Evolutionary conservation across 2,113 vertebrate genomes (phyloP), one percentile per base, ranked within the genome.

Genomic region (Cavia aperea): DNA sequence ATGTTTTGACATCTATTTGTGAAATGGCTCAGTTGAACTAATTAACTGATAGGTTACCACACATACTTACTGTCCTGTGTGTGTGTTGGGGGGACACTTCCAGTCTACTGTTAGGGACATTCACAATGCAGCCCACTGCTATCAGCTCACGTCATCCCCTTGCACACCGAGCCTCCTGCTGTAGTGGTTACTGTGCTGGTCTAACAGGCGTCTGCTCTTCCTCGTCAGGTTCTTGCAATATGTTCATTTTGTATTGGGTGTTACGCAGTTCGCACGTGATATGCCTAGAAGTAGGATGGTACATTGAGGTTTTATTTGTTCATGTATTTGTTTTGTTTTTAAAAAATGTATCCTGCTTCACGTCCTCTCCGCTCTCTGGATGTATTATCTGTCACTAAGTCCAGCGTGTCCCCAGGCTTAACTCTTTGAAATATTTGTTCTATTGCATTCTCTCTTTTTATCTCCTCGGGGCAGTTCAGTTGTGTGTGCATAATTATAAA

Each of bases 351-450:
- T 51, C 49, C 65, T 86, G 58, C 39, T 39, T 65, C 54, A 46
- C 49, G 1, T 62, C 85, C 33, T 82, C 33, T 88, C 43, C 58
- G n/a, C 16, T 79, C 4, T 39, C 58, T 60, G n/a, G 14, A 36
- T 81, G 18, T 46, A 16, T 60, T 63, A 16, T 65, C 49, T 60
- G 21, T 58, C 58, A 60, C 65, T 72, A 62, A 73, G 18, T 83
- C 87, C 88, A 33, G 46, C 66, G 91, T 54, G 8, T 86, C 75
- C 70, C 79, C 58, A 65, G 46, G 15, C 33, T 54, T 73, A 66
- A 16, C 78, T 82, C 60, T 7, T 77, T 94, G 7, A 86, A 86
- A 88, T 43, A 82, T 62, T 70, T 94, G 62, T 90, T 79, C 31
- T 39, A 11, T 2, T 49, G 11, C 58, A n/a, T 79, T 93, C 5